phyloP scores from a whole-genome alignment of 2,113 vertebrate genomes.

The Campylorhamphus procurvoides region DNA sequence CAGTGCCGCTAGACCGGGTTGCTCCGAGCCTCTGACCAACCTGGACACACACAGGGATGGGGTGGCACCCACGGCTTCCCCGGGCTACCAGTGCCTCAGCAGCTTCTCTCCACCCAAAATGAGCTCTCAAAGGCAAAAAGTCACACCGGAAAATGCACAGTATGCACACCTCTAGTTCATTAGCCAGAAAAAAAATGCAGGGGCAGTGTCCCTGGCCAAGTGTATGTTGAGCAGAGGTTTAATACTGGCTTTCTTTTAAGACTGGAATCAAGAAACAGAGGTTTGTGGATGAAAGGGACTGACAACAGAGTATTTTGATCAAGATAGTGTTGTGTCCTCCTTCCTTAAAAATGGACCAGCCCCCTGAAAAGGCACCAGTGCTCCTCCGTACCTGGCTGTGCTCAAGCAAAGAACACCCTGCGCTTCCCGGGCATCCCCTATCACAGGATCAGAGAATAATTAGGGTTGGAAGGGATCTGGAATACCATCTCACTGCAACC shows the following conservation, averaged over 20 bases:
- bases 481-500: background rate
- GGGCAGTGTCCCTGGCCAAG: accelerated
- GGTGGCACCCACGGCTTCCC: too few species aligned
- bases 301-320: too few species aligned
- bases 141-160: accelerated
- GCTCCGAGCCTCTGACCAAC: too few species aligned
- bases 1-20: too few species aligned
- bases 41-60: too few species aligned
- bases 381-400: background rate
- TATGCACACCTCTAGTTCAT: accelerated
- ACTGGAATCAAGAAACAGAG: background rate
- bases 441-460: background rate
- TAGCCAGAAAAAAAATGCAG: accelerated
- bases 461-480: background rate
- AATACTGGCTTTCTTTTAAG: too few species aligned
- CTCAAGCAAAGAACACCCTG: too few species aligned
- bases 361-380: background rate
- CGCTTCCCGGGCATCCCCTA: accelerated
- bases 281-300: background rate
- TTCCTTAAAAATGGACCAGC: background rate
- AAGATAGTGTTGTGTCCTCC: background rate
- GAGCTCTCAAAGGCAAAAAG: accelerated
- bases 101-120: too few species aligned
- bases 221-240: background rate
- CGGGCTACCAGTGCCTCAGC: too few species aligned